These are phyloP conservation scores for Ophonus ardosiacus DNA, from an alignment of 2,888 invertebrate genomes.

Conservation along the genomic window DNA sequence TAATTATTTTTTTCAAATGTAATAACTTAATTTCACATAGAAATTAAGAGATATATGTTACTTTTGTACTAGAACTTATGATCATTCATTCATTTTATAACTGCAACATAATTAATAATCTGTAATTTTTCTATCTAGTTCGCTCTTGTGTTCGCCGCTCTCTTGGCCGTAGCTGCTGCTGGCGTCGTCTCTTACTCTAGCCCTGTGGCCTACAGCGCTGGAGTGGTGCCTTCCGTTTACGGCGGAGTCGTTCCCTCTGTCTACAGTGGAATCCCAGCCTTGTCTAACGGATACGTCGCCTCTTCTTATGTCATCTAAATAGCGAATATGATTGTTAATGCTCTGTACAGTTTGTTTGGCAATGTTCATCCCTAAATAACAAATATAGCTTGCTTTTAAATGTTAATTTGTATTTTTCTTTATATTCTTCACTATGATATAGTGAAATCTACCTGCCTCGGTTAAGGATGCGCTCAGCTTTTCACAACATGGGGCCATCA, in stretches of 20 bases:
- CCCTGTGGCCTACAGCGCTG: slow-evolving; percentile 65
- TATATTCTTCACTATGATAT: not conserved
- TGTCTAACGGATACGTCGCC: slow-evolving; percentile 36
- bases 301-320: slow-evolving; percentile 2
- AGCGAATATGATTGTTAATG: not conserved
- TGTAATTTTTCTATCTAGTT: not conserved
- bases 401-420: not conserved
- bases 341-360: slow-evolving; percentile 8
- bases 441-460: too few species aligned
- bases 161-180: slow-evolving; percentile 48
- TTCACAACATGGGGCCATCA: too few species aligned
- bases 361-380: not conserved
- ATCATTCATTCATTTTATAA: not conserved
- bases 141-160: slow-evolving; percentile 53
- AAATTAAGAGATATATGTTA: too few species aligned
- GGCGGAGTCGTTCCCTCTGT: slow-evolving; percentile 22
- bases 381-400: slow-evolving; percentile 8
- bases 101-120: too few species aligned
- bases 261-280: not conserved
- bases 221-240: slow-evolving; percentile 37
- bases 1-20: too few species aligned
- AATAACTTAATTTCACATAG: too few species aligned
- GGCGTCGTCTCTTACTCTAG: slow-evolving; percentile 42
- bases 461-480: too few species aligned
- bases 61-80: too few species aligned